These are phyloP conservation scores for Hoplostethus atlanticus DNA, from an alignment of 2,797 vertebrate genomes.

Conservation along the genomic window DNA sequence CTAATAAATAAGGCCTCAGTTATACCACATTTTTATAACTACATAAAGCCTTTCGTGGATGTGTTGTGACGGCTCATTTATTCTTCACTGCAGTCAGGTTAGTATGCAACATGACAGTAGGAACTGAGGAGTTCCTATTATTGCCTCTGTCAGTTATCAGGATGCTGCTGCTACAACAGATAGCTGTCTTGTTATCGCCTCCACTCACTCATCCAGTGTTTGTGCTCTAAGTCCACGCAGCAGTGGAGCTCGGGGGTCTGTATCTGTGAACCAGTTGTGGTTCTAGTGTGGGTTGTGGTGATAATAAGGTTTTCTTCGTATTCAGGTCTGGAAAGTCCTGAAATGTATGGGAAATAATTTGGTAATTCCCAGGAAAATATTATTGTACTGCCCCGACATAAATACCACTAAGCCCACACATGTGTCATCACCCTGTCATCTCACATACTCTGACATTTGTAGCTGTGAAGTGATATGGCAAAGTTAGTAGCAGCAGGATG, in stretches of 20 bases:
- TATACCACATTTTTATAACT: background rate
- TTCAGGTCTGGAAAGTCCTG: too few species aligned
- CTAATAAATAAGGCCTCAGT: too few species aligned
- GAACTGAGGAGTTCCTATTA: conserved; percentile 68
- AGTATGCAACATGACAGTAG: conserved; percentile 33
- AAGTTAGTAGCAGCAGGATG: too few species aligned
- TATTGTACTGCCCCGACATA: too few species aligned
- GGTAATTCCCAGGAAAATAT: too few species aligned
- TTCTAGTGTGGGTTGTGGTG: background rate
- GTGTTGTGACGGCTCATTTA: background rate
- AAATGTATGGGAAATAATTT: too few species aligned
- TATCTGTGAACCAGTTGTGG: background rate
- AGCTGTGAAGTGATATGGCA: too few species aligned
- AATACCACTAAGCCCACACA: too few species aligned
- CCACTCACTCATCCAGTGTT: conserved; percentile 22
- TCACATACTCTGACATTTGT: too few species aligned
- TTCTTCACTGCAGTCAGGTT: background rate
- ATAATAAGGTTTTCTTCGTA: too few species aligned
- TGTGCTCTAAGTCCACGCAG: conserved; percentile 22
- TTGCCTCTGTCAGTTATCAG: conserved; percentile 41
- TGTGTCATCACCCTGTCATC: too few species aligned
- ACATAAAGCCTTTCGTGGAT: background rate
- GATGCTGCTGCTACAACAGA: conserved; percentile 37
- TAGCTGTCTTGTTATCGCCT: conserved; percentile 13
- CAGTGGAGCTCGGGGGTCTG: background rate